phyloP scores from a whole-genome alignment of 2,113 vertebrate species.

The Cacatua alba region DNA sequence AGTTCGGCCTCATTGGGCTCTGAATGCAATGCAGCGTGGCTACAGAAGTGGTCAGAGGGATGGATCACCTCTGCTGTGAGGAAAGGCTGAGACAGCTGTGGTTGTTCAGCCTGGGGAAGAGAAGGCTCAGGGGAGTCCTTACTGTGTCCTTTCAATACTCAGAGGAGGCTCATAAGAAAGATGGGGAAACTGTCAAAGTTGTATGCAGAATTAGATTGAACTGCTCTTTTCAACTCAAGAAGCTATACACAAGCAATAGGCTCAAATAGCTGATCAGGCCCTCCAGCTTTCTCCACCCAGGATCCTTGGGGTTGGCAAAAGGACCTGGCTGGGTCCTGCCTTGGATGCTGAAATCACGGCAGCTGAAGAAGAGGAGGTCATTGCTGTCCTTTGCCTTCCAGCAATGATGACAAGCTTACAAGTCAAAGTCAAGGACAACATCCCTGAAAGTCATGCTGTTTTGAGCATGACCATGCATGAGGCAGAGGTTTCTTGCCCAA shows the following conservation, averaged over 20 bases:
- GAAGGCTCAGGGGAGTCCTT: neutral
- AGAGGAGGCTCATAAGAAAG: neutral
- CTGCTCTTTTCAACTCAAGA: neutral
- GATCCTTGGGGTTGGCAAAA: neutral
- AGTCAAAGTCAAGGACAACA: neutral
- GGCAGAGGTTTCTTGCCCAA: neutral
- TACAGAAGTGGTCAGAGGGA: too few relatives aligned
- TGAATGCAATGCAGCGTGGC: accelerated
- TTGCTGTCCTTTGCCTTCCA: neutral
- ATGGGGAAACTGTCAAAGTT: neutral
- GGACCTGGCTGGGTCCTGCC: neutral
- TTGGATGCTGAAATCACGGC: neutral
- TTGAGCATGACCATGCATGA: accelerated
- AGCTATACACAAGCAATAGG: neutral
- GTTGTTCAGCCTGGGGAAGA: neutral
- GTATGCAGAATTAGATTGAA: neutral
- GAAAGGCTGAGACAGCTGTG: neutral
- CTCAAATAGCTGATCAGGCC: neutral
- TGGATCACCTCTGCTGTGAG: neutral
- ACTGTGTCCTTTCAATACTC: neutral
- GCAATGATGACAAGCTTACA: neutral
- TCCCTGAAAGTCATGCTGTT: accelerated
- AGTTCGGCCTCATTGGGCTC: neutral
- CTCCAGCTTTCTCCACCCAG: neutral
- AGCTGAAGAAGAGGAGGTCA: neutral